Evolutionary conservation across 2,113 vertebrate genomes (phyloP).

Genomic region (Trinectes maculatus): DNA sequence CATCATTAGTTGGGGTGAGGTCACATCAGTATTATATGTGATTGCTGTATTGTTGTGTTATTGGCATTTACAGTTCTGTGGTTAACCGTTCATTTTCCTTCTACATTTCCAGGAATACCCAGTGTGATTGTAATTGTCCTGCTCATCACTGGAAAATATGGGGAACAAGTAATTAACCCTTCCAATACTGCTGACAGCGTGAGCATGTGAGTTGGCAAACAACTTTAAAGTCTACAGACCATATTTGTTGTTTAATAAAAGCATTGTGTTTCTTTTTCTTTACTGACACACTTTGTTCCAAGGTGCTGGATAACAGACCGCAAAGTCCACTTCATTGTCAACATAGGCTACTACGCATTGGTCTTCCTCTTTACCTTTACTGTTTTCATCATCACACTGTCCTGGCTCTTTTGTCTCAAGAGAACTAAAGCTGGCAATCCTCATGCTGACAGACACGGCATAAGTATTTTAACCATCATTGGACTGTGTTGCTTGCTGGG

Average conservation of each 20-base stretch:
- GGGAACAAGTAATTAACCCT: constrained; percentile 36
- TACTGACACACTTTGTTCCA: neutral
- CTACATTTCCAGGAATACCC: constrained; percentile 63
- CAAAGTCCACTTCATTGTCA: constrained; percentile 63
- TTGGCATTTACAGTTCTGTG: too few relatives aligned
- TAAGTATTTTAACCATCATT: constrained; percentile 40
- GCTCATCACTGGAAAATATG: constrained; percentile 63
- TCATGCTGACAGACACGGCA: neutral
- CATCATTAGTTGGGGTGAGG: constrained; percentile 84
- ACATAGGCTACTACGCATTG: constrained; percentile 74
- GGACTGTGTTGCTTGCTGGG: constrained; percentile 76
- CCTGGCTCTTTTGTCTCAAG: constrained; percentile 61
- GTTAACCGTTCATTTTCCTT: neutral
- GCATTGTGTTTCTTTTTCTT: neutral
- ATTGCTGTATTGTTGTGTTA: too few relatives aligned
- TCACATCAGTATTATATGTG: neutral
- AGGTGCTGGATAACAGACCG: constrained; percentile 81
- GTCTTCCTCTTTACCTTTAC: constrained; percentile 76
- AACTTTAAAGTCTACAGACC: neutral
- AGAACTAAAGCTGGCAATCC: fast-evolving
- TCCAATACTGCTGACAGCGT: neutral
- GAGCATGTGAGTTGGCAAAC: constrained; percentile 64
- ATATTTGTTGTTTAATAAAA: neutral
- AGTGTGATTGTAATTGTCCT: constrained; percentile 43
- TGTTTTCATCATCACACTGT: constrained; percentile 64